These are phyloP conservation scores for Euthynnus affinis DNA, from an alignment of 2,797 vertebrate species.

Conservation along the genomic window DNA sequence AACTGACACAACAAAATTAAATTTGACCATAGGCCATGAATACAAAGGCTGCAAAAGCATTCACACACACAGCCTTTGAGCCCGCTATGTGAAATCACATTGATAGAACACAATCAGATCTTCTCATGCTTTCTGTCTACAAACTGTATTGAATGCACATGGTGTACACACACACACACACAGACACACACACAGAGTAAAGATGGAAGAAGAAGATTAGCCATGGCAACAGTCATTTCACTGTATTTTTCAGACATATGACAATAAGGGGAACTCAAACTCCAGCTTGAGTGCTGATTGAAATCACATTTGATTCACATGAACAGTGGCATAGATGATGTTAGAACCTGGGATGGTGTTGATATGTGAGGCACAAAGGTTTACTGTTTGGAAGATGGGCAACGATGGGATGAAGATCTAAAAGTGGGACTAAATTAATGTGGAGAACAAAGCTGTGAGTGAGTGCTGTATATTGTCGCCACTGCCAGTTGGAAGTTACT, in stretches of 20 bases:
- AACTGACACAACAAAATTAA: slow-evolving; percentile 49
- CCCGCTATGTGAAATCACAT: slow-evolving; percentile 45
- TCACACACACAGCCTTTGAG: slow-evolving; percentile 18
- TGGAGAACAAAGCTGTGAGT: slow-evolving; percentile 24
- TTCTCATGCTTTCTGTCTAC: slow-evolving; percentile 28
- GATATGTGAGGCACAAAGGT: slow-evolving; percentile 19
- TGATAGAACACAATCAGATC: slow-evolving; percentile 46
- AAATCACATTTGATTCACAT: slow-evolving; percentile 52
- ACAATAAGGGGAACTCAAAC: slow-evolving; percentile 44
- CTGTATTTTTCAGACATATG: slow-evolving; percentile 39
- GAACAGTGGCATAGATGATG: slow-evolving; percentile 34
- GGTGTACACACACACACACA: background rate
- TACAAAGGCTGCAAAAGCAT: slow-evolving; percentile 23
- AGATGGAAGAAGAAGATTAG: slow-evolving; percentile 55
- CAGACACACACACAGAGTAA: slow-evolving; percentile 3
- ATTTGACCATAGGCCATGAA: slow-evolving; percentile 41
- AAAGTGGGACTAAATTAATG: slow-evolving; percentile 19
- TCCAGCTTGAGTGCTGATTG: slow-evolving; percentile 40
- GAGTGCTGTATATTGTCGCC: background rate
- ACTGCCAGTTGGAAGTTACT: background rate
- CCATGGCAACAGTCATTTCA: slow-evolving; percentile 38
- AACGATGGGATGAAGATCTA: slow-evolving; percentile 9
- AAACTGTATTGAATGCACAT: background rate
- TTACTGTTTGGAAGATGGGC: slow-evolving; percentile 19
- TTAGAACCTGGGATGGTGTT: slow-evolving; percentile 11